phyloP scores from a whole-genome alignment of 2,888 invertebrate genomes.

The Yponomeuta plumbellus region DNA sequence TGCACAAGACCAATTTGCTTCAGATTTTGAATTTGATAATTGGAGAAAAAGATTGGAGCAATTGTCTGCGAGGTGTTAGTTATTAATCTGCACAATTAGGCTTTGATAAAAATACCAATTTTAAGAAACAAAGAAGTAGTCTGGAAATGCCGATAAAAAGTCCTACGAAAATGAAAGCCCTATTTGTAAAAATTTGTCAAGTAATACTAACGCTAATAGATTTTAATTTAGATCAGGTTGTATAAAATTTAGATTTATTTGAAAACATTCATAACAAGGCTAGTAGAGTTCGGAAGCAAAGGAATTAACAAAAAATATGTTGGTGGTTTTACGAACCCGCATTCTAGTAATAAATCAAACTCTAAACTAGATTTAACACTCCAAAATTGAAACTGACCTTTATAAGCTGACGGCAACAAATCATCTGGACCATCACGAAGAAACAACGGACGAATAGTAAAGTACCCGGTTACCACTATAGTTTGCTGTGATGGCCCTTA shows the following conservation, averaged over 20 bases:
- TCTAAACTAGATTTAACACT: background rate
- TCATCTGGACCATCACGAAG: conserved; percentile 11
- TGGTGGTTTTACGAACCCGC: background rate
- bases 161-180: background rate
- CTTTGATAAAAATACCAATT: background rate
- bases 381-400: background rate
- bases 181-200: background rate
- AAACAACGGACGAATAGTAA: background rate
- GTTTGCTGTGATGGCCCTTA: background rate
- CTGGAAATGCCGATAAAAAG: background rate
- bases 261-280: background rate
- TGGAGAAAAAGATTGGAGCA: background rate
- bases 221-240: background rate
- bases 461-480: background rate
- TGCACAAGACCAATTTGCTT: background rate
- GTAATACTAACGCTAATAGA: background rate
- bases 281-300: background rate
- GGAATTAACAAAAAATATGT: background rate
- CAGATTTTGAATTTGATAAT: background rate
- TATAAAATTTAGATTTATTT: background rate
- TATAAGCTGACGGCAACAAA: conserved; percentile 18
- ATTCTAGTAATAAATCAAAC: background rate
- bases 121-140: background rate
- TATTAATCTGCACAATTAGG: background rate
- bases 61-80: conserved; percentile 1